phyloP scores from a whole-genome alignment of 2,113 vertebrate genomes.

The Sinocyclocheilus grahami region DNA sequence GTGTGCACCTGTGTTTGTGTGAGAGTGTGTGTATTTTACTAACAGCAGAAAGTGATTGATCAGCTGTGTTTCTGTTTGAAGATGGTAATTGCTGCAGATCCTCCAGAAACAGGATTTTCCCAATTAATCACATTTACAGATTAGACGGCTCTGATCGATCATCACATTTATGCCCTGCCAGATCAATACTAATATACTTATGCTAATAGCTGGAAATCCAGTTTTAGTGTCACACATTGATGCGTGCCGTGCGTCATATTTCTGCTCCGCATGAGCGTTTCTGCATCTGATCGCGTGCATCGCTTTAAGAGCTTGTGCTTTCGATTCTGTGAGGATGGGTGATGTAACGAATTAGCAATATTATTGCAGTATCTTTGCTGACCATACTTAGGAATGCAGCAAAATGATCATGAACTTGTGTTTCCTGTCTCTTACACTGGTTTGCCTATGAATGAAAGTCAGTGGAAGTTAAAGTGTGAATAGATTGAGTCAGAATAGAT shows the following conservation, averaged over 20 bases:
- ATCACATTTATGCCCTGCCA: constrained; percentile 65
- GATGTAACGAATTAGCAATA: no score
- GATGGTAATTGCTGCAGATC: constrained; percentile 78
- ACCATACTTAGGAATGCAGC: no score
- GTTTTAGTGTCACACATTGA: constrained; percentile 81
- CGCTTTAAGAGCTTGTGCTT: no score
- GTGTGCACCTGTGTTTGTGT: not conserved
- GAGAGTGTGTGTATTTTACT: constrained; percentile 2
- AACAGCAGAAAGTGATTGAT: constrained; percentile 67
- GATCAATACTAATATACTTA: constrained; percentile 92
- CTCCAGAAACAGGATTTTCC: constrained; percentile 86
- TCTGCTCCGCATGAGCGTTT: not conserved
- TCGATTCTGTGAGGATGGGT: no score
- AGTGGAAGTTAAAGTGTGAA: no score
- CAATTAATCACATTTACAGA: constrained; percentile 91
- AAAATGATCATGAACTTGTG: no score
- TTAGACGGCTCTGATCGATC: constrained; percentile 84
- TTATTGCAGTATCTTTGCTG: no score
- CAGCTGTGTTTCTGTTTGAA: constrained; percentile 51
- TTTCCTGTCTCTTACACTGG: no score
- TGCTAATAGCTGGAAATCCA: constrained; percentile 82
- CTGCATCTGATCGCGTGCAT: no score
- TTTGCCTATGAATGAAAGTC: no score
- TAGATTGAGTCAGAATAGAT: no score
- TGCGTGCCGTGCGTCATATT: constrained; percentile 61